phyloP scores from a whole-genome alignment of 1,140 invertebrate species.

The Drosophila biarmipes region DNA sequence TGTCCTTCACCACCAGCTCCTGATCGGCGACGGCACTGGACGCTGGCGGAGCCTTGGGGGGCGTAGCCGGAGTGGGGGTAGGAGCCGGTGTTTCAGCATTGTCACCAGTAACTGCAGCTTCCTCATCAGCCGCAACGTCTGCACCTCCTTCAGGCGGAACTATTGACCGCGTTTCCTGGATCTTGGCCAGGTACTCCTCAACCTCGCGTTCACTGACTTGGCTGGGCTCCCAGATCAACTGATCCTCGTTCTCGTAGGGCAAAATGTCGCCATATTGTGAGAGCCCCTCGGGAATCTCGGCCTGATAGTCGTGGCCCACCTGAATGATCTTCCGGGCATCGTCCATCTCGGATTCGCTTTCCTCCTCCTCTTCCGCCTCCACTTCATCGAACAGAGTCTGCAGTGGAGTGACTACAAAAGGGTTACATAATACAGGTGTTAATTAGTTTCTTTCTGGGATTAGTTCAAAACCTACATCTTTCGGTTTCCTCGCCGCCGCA shows the following conservation, averaged over 20 bases:
- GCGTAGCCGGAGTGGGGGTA: not conserved
- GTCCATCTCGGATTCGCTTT: conserved; percentile 90
- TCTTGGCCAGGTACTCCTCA: conserved; percentile 91
- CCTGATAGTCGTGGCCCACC: conserved; percentile 97
- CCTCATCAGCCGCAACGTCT: not conserved
- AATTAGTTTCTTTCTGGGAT: not conserved
- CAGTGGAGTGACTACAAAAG: conserved; percentile 85
- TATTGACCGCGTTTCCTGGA: conserved; percentile 60
- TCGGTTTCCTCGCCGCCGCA: conserved; percentile 42
- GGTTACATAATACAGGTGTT: conserved; percentile 7
- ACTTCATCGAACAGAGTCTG: conserved; percentile 89
- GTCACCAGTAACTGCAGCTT: not conserved
- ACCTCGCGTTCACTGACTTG: conserved; percentile 90
- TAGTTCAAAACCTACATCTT: conserved; percentile 41
- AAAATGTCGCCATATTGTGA: conserved; percentile 96
- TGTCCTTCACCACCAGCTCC: conserved; percentile 89
- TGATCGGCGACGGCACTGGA: conserved; percentile 17
- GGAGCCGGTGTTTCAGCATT: not conserved
- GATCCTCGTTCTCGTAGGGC: conserved; percentile 98
- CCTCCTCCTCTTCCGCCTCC: conserved; percentile 89
- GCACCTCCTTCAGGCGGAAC: conserved; percentile 27
- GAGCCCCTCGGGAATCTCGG: conserved; percentile 95
- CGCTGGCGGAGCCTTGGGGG: not conserved
- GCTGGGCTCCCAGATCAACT: conserved; percentile 96
- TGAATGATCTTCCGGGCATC: conserved; percentile 91